A percentile compares a stretch with the other conserved stretches of the same genome.
phyloP scores from a whole-genome alignment of 2,888 invertebrate species.

The Liposcelis brunnea region DNA sequence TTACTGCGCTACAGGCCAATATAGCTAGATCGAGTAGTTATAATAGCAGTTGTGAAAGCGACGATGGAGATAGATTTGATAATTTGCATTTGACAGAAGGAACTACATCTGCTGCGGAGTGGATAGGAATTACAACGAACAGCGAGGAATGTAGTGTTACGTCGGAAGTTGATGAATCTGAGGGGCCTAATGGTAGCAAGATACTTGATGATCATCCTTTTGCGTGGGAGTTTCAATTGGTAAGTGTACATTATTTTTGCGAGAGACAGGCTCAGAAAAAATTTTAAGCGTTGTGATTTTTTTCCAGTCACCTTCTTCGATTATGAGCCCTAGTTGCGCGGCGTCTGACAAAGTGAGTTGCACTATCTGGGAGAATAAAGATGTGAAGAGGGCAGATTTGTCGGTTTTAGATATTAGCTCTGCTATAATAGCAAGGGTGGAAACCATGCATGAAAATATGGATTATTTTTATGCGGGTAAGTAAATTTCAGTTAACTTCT shows the following conservation, averaged over 20 bases:
- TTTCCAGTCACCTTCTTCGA: slow-evolving; percentile 42
- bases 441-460: slow-evolving; percentile 56
- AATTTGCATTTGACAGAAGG: slow-evolving; percentile 27
- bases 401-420: slow-evolving; percentile 91
- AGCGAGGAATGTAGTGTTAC: slow-evolving; percentile 74
- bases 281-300: background rate
- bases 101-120: slow-evolving; percentile 54
- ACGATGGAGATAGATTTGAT: slow-evolving; percentile 14
- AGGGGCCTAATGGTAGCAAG: slow-evolving; percentile 23
- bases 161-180: slow-evolving; percentile 48
- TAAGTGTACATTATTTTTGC: slow-evolving; percentile 14
- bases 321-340: slow-evolving; percentile 49
- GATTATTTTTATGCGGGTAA: slow-evolving; percentile 59
- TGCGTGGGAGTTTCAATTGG: slow-evolving; percentile 46
- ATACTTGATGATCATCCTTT: slow-evolving; percentile 34
- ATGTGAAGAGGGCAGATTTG: slow-evolving; percentile 81
- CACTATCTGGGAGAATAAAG: slow-evolving; percentile 83
- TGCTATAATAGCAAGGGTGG: slow-evolving; percentile 81
- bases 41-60: slow-evolving; percentile 13
- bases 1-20: slow-evolving; percentile 16
- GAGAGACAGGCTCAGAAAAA: slow-evolving; percentile 13
- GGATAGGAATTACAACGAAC: slow-evolving; percentile 78
- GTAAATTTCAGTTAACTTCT: background rate
- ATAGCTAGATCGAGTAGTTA: slow-evolving; percentile 33
- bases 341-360: slow-evolving; percentile 82